phyloP scores from a whole-genome alignment of 2,888 invertebrate species.

The Tanaodytes sp. region DNA sequence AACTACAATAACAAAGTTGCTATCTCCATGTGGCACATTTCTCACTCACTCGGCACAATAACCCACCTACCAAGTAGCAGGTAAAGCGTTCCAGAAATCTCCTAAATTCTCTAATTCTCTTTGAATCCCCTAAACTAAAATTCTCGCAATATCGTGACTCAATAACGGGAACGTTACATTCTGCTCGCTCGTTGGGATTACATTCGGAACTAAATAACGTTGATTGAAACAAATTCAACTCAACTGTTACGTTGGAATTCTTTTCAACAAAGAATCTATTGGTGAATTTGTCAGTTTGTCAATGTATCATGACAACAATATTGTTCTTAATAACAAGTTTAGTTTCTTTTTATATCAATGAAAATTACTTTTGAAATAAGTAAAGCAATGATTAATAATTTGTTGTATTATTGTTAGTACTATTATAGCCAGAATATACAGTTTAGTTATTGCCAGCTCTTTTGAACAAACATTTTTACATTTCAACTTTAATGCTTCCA shows the following conservation, averaged over 20 bases:
- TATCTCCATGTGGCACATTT: constrained; percentile 43
- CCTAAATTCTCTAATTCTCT: constrained; percentile 49
- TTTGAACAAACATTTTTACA: no score
- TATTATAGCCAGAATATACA: no score
- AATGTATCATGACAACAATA: no score
- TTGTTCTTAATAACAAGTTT: neutral
- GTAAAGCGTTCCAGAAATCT: constrained; percentile 46
- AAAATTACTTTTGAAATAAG: no score
- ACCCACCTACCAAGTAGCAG: constrained; percentile 37
- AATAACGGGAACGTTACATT: constrained; percentile 49
- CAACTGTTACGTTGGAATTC: neutral
- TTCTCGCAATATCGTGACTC: constrained; percentile 53
- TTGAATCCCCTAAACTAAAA: constrained; percentile 41
- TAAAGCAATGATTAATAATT: no score
- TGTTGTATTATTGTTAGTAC: no score
- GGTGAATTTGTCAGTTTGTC: no score
- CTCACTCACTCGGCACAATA: constrained; percentile 37
- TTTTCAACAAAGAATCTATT: neutral
- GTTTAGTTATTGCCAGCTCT: no score
- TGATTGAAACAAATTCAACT: constrained; percentile 23
- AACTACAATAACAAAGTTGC: constrained; percentile 49
- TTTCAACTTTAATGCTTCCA: no score
- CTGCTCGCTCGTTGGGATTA: constrained; percentile 14
- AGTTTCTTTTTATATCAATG: neutral
- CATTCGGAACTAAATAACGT: constrained; percentile 24